A percentile compares a stretch with the other conserved stretches of the same genome.
phyloP scores from a whole-genome alignment of 2,888 invertebrate species.

The Himalopsyche anomala region DNA sequence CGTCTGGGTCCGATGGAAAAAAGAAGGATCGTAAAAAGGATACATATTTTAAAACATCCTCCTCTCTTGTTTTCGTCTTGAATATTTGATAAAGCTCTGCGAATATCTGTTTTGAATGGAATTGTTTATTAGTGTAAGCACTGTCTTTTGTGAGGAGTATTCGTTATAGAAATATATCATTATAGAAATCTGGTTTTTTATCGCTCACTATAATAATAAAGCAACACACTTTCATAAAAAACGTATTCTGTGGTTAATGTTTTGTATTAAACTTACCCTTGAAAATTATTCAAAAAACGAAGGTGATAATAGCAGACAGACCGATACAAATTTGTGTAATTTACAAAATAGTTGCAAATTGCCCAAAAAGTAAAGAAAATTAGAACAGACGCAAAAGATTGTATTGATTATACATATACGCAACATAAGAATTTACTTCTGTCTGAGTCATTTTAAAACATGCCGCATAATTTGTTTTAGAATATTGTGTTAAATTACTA shows the following conservation, averaged over 20 bases:
- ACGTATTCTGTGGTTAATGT: not conserved
- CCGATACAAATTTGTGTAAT: not conserved
- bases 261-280: not conserved
- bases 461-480: no score
- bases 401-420: no score
- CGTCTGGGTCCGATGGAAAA: constrained; percentile 19
- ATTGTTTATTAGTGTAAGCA: constrained; percentile 17
- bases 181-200: not conserved
- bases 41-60: constrained; percentile 26
- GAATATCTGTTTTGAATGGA: constrained; percentile 16
- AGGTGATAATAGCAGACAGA: constrained; percentile 12
- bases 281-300: not conserved
- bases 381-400: no score
- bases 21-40: constrained; percentile 13
- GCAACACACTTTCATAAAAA: not conserved
- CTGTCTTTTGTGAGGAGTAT: not conserved
- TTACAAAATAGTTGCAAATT: no score
- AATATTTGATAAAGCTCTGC: constrained; percentile 17
- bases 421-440: no score
- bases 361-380: no score
- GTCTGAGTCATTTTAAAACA: no score
- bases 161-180: no score
- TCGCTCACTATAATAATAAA: not conserved
- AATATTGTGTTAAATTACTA: no score
- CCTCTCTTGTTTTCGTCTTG: constrained; percentile 14